Evolutionary conservation across 2,888 invertebrate species (phyloP), one percentile per base, ranked within the genome.

Genomic region (Brachyopa scutellaris): DNA sequence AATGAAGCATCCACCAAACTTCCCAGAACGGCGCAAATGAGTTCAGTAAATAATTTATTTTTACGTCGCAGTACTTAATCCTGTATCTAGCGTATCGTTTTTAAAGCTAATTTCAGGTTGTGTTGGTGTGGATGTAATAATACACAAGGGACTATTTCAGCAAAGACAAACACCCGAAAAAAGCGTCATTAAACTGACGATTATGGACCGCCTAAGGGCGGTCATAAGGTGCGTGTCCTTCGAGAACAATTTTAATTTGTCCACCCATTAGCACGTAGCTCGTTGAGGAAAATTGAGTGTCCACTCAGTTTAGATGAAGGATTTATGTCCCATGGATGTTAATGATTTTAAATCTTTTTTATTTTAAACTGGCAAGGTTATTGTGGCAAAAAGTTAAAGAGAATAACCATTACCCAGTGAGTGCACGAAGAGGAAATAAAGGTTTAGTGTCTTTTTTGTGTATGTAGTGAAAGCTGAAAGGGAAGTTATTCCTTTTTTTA

Each of bases 201-300:
- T 31, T 19, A 33, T 1, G 2, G 13, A 31, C 29, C 31, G 19
- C 42, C 13, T 45, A 11, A 42, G 31, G 40, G n/a, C 6, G 13
- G 29, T 9, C 19, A 13, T 61, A 21, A 45, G 31, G 13, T 61
- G 59, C 53, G 42, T 53, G 40, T 66, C 33, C 53, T 31, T 53
- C 42, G 29, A 11, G 29, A 42, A 19, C 7, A 17, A 40, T 42
- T 33, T 64, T 7, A 66, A 42, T 31, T 53, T 21, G 53, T 9
- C 21, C 11, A 55, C 42, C 40, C 70, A 40, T 70, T 59, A 70
- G 19, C 29, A 67, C 55, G 67, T 47, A 6, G 26, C 45, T 29
- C 40, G 51, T 42, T 51, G 59, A 61, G 51, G 59, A 23, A 51
- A 42, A 70, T 70, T 70, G 31, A 70, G 59, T 59, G 23, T 42